phyloP scores from a whole-genome alignment of 1,140 invertebrate genomes.

The Scaptomyza montana region DNA sequence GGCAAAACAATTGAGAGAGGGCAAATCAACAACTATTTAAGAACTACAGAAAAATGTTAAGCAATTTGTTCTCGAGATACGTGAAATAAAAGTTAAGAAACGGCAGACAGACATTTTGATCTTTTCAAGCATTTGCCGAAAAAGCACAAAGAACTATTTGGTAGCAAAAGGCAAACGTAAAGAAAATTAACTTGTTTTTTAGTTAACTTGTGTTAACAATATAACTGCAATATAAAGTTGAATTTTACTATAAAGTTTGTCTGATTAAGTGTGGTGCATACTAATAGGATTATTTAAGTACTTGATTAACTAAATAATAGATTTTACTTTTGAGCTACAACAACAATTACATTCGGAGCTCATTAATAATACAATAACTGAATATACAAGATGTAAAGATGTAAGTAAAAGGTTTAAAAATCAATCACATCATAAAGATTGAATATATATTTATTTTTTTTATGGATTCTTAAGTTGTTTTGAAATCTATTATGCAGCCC shows the following conservation, averaged over 20 bases:
- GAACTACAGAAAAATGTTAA: background rate
- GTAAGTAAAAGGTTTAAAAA: no score
- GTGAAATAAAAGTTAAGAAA: background rate
- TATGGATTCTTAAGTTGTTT: background rate
- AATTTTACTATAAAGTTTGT: no score
- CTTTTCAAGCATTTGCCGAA: constrained; percentile 16
- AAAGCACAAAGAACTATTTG: background rate
- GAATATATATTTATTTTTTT: background rate
- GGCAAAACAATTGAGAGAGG: constrained; percentile 57
- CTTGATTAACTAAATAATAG: no score
- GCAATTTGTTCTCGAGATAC: background rate
- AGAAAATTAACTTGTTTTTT: constrained; percentile 15
- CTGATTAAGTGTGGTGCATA: no score
- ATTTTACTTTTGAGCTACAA: no score
- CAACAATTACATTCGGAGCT: no score
- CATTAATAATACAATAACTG: no score
- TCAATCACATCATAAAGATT: background rate
- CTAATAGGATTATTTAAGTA: no score
- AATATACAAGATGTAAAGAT: no score
- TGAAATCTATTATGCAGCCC: constrained; percentile 41
- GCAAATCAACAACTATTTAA: constrained; percentile 30
- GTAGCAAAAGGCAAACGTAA: constrained; percentile 5
- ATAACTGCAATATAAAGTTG: no score
- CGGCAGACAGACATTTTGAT: constrained; percentile 8
- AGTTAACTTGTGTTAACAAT: background rate